These are phyloP conservation scores for Anabacerthia variegaticeps DNA, from an alignment of 2,797 vertebrate genomes.

Conservation along the genomic window DNA sequence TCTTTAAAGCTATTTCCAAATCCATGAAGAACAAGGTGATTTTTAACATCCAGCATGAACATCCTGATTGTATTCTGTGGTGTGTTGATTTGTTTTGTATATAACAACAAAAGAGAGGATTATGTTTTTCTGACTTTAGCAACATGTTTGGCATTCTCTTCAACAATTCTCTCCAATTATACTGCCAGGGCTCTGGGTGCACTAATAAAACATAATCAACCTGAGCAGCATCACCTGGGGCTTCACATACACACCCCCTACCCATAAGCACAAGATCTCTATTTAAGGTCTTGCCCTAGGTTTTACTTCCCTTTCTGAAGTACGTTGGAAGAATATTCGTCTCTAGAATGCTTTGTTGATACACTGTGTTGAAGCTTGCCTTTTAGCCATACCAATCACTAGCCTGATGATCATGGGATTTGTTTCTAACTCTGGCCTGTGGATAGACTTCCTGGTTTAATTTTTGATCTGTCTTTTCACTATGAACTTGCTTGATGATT, in stretches of 20 bases:
- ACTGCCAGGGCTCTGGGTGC: background rate
- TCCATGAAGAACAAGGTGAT: background rate
- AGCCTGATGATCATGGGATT: background rate
- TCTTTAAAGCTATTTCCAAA: background rate
- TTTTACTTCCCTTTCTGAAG: background rate
- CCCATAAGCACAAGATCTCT: background rate
- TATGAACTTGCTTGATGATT: background rate
- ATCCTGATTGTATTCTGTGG: background rate
- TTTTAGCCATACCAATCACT: background rate
- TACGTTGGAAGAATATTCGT: background rate
- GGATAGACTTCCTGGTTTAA: background rate
- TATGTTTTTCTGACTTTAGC: background rate
- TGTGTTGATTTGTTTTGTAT: background rate
- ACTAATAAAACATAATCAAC: background rate
- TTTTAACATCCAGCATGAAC: background rate
- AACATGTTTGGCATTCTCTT: background rate
- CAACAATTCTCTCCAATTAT: background rate
- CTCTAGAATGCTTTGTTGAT: rapidly evolving
- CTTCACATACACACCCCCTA: background rate
- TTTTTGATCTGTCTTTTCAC: background rate
- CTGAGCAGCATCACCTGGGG: background rate
- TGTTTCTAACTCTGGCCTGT: background rate
- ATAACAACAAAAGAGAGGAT: background rate
- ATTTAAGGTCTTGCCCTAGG: background rate
- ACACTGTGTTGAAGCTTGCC: background rate